Base-by-base conservation (phyloP, 2,888 invertebrate species). In the Leptopilina syphax region DNA sequence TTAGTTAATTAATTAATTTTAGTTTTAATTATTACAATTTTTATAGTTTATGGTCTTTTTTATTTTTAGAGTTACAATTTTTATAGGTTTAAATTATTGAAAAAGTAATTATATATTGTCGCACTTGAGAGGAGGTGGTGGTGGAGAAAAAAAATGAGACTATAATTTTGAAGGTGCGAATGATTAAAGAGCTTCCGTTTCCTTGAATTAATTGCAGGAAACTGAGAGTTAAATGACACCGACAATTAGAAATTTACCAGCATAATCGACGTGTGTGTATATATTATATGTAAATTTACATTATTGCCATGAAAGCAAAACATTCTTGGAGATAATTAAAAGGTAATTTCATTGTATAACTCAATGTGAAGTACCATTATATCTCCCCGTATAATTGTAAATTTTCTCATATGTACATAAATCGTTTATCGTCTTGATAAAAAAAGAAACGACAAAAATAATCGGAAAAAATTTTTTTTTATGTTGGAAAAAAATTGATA, bases 171-270 rank as follows among this genome's bases (percentile, higher is more conserved):
- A 50, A 50, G 50, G 50, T 54, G 60, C 34, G 50, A 18, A 18
- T 18, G 34, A 76, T 67, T 67, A 41, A 41, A 41, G 50, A 57
- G 4, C 57, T 34, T 57, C 73, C 57, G 57, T 41, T 73, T 34
- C 70, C 54, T n/a, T 73, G 12, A 18, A 63, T 9, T 57, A 78
- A 79, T 77, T 6, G 7, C 50, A 18, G 54, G 68, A 63, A 77
- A 70, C 8, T 65, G 18, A 67, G 65, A 65, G 65, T 60, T 65
- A 60, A 73, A 73, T 54, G 57, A 73, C 73, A 57, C 5, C 13
- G 34, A n/a, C 73, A 73, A 73, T 73, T 73, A 73, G 57, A 73
- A 73, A 73, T 73, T 50, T 57, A 57, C 73, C 57, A 34, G 34
- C 34, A 57, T 57, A 57, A 73, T 73, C 34, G 54, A 54, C 73